phyloP scores from a whole-genome alignment of 2,113 vertebrate species.

The Fulica atra region DNA sequence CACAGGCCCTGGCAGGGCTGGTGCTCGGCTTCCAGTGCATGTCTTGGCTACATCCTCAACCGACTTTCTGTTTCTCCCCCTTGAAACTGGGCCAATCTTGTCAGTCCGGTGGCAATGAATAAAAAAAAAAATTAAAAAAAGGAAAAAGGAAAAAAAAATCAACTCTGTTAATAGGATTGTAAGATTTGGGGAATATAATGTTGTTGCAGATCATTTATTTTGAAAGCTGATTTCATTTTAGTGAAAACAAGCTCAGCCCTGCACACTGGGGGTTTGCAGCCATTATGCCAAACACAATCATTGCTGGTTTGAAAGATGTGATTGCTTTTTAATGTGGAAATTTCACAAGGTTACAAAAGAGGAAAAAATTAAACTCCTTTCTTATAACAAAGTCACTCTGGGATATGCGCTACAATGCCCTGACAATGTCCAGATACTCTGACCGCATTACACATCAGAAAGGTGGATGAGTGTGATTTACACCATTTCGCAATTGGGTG shows the following conservation, averaged over 20 bases:
- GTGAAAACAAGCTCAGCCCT: slow-evolving; percentile 78
- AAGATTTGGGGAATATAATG: slow-evolving; percentile 75
- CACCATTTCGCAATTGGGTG: slow-evolving; percentile 50
- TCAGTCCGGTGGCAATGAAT: slow-evolving; percentile 65
- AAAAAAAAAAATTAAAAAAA: background rate
- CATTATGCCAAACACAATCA: slow-evolving; percentile 82
- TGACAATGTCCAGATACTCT: slow-evolving; percentile 85
- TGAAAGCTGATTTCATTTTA: slow-evolving; percentile 83
- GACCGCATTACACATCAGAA: slow-evolving; percentile 57
- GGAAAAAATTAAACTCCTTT: slow-evolving; percentile 74
- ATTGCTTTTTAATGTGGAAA: slow-evolving; percentile 79
- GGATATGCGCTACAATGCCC: slow-evolving; percentile 66
- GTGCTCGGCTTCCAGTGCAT: slow-evolving; percentile 43
- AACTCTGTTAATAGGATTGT: slow-evolving; percentile 82
- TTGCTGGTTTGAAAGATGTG: slow-evolving; percentile 78
- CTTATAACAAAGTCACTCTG: slow-evolving; percentile 77
- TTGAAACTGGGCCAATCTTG: slow-evolving; percentile 72
- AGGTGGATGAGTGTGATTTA: slow-evolving; percentile 73
- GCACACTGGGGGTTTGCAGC: slow-evolving; percentile 72
- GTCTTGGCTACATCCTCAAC: slow-evolving; percentile 65
- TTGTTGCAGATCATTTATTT: slow-evolving; percentile 81
- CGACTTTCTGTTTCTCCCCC: slow-evolving; percentile 64
- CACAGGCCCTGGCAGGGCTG: slow-evolving; percentile 66
- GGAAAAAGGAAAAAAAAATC: background rate
- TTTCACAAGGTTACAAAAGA: slow-evolving; percentile 76